A percentile compares a stretch with the other conserved stretches of the same genome.
Conservation (phyloP, 2,888 invertebrate genomes). For the Drosophila meridiana region DNA sequence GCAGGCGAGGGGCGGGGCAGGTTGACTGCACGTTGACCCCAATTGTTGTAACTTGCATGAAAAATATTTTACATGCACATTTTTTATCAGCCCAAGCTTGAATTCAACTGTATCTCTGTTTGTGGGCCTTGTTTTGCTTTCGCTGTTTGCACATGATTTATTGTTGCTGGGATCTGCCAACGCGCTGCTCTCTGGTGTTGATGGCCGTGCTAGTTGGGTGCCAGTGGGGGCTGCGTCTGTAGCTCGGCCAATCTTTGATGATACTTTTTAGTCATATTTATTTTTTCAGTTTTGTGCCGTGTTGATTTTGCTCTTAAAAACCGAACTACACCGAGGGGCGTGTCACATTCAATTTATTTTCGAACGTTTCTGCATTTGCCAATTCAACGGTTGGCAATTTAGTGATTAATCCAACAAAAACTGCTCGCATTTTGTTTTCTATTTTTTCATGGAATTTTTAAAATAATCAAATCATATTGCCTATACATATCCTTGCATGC, state of each 20-base stretch:
- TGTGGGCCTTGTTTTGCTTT: constrained; percentile 32
- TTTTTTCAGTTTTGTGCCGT: constrained; percentile 35
- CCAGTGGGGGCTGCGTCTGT: constrained; percentile 1
- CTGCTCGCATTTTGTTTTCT: background rate
- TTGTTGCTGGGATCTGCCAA: constrained; percentile 45
- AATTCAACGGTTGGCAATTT: constrained; percentile 2
- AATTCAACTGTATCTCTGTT: constrained; percentile 65
- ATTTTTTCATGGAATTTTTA: background rate
- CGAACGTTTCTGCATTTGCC: constrained; percentile 22
- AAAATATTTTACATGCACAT: constrained; percentile 73
- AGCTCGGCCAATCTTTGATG: constrained; percentile 39
- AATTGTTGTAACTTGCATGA: constrained; percentile 58
- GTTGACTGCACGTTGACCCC: constrained; percentile 63
- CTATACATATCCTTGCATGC: constrained; percentile 5
- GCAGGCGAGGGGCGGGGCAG: background rate
- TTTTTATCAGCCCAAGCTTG: constrained; percentile 72
- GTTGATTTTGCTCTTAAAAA: constrained; percentile 44
- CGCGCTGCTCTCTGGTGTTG: constrained; percentile 45
- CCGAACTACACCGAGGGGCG: constrained; percentile 5
- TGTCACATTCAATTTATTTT: constrained; percentile 56
- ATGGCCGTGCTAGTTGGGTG: constrained; percentile 44
- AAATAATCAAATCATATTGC: background rate
- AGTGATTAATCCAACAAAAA: background rate
- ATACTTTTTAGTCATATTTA: constrained; percentile 30
- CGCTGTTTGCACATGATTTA: constrained; percentile 60